A percentile compares a stretch with the other conserved stretches of the same genome.
Evolutionary conservation across 2,113 vertebrate species (phyloP).

Genomic region (Crocuta crocuta): DNA sequence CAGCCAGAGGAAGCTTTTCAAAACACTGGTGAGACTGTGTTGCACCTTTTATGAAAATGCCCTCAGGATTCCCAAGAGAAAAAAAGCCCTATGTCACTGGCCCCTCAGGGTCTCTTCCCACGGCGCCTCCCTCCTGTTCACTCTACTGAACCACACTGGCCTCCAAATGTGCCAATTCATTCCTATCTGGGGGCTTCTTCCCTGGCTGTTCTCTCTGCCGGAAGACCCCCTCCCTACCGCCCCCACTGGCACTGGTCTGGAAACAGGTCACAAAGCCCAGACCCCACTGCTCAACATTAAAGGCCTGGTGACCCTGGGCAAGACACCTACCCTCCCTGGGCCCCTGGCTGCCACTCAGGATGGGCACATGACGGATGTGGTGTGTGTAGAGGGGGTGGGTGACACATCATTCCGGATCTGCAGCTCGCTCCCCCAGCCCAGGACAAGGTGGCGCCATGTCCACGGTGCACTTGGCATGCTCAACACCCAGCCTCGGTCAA

Average conservation of each 20-base stretch:
- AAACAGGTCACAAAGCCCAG: background rate
- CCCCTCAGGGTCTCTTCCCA: background rate
- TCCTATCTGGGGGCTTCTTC: background rate
- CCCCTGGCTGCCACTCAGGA: background rate
- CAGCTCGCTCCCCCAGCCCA: too few species aligned
- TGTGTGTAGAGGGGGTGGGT: rapidly evolving
- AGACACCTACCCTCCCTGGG: too few species aligned
- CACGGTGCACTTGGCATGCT: background rate
- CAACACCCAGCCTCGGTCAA: background rate
- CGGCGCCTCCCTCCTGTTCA: background rate
- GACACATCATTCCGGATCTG: background rate
- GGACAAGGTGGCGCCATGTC: too few species aligned
- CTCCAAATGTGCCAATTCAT: background rate
- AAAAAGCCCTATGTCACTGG: background rate
- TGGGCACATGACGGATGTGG: rapidly evolving
- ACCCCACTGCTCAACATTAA: background rate
- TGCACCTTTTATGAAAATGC: background rate
- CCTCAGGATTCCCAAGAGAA: background rate
- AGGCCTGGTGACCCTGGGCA: background rate
- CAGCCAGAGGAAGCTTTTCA: background rate
- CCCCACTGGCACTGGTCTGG: too few species aligned
- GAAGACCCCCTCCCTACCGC: background rate
- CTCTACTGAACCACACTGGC: background rate
- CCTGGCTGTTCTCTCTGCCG: background rate
- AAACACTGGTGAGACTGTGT: background rate